Percentiles rank a stretch among this genome's conserved stretches.
phyloP scores from a whole-genome alignment of 1,140 invertebrate species.

The Musca vetustissima region DNA sequence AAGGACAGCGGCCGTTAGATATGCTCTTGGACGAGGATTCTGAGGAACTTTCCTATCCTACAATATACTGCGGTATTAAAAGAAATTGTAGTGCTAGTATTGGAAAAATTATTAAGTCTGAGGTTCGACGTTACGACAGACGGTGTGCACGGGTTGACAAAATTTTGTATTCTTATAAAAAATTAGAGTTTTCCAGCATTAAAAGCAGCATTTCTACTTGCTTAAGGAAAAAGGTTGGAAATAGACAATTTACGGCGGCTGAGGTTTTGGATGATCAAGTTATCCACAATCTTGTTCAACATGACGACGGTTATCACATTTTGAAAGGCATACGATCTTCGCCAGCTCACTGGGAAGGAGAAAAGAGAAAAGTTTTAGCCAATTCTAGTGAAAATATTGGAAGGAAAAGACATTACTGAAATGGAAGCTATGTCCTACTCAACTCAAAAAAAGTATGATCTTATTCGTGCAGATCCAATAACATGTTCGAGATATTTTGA shows the following conservation, averaged over 20 bases:
- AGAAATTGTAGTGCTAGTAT: neutral
- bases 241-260: neutral
- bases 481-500: too few species aligned
- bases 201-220: constrained; percentile 14
- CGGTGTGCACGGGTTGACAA: constrained; percentile 4
- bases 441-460: neutral
- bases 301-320: constrained; percentile 33
- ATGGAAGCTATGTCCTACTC: constrained; percentile 6
- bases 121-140: constrained; percentile 9
- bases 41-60: constrained; percentile 16
- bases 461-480: constrained; percentile 25
- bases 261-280: constrained; percentile 14
- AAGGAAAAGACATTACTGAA: constrained; percentile 16
- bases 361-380: constrained; percentile 15
- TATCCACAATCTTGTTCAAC: constrained; percentile 27
- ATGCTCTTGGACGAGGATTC: constrained; percentile 13
- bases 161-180: constrained; percentile 17
- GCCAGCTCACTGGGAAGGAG: constrained; percentile 35
- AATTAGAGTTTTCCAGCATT: constrained; percentile 1
- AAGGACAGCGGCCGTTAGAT: constrained; percentile 19
- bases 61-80: constrained; percentile 23
- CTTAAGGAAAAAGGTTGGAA: constrained; percentile 4
- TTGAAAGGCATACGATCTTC: constrained; percentile 29
- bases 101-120: constrained; percentile 10
- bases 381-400: constrained; percentile 28